phyloP scores from a whole-genome alignment of 2,797 vertebrate genomes.

The Dicrostonyx torquatus region DNA sequence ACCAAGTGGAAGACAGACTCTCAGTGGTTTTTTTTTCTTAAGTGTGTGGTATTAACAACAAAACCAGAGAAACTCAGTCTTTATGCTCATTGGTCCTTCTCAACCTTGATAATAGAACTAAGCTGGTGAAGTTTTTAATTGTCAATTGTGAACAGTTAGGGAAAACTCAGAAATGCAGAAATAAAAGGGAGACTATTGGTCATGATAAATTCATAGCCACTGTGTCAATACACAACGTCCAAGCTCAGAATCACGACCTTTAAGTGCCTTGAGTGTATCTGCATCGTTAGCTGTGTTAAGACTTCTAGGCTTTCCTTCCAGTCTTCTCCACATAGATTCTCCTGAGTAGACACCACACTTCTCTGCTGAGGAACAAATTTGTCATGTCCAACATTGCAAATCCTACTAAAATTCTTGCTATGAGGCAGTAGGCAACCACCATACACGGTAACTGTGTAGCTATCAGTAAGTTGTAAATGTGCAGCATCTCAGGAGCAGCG shows the following conservation, averaged over 20 bases:
- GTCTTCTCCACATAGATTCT: not conserved
- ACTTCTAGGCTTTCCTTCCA: not conserved
- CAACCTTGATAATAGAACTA: not conserved
- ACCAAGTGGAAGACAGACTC: not conserved
- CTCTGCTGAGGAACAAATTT: not conserved
- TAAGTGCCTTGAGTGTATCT: not conserved
- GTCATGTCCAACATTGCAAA: not conserved
- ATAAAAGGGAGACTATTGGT: slow-evolving; percentile 13
- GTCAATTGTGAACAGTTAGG: not conserved
- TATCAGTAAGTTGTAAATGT: not conserved
- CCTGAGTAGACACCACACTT: not conserved
- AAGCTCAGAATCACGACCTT: slow-evolving; percentile 18
- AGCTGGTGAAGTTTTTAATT: slow-evolving; percentile 1
- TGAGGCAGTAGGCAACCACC: not conserved
- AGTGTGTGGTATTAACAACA: not conserved
- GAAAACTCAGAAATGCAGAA: slow-evolving; percentile 25
- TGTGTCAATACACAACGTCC: not conserved
- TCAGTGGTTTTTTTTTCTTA: not conserved
- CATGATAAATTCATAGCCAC: not conserved
- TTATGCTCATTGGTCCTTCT: not conserved
- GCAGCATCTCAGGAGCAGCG: not conserved
- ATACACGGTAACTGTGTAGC: no score
- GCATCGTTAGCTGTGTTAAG: not conserved
- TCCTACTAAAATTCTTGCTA: not conserved
- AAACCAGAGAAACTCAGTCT: not conserved